phyloP scores from a whole-genome alignment of 2,797 vertebrate genomes.

The Peromyscus aztecus region DNA sequence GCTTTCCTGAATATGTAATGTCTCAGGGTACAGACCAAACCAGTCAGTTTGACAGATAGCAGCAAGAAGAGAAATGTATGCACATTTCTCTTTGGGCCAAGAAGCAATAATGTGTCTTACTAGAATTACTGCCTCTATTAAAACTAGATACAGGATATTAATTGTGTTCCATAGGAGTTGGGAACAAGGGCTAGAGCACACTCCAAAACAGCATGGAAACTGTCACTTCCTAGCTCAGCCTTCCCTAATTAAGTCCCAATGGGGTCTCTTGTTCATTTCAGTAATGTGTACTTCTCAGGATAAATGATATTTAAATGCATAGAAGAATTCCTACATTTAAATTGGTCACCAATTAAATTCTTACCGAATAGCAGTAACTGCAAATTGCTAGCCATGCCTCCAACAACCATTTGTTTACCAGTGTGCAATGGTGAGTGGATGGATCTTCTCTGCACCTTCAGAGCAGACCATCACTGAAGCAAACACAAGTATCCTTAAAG shows the following conservation, averaged over 20 bases:
- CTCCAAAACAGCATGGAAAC: conserved; percentile 79
- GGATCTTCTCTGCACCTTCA: background rate
- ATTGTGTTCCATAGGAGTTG: conserved; percentile 80
- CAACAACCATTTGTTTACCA: background rate
- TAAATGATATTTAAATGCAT: conserved; percentile 70
- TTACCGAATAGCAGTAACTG: background rate
- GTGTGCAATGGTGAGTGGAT: background rate
- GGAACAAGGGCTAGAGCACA: conserved; percentile 59
- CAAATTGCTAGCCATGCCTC: background rate
- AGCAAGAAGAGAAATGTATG: conserved; percentile 77
- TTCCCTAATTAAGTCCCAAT: conserved; percentile 86
- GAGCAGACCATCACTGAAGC: background rate
- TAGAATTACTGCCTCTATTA: conserved; percentile 84
- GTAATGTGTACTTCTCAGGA: conserved; percentile 72
- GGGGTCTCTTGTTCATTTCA: conserved; percentile 77
- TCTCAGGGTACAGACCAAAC: conserved; percentile 80
- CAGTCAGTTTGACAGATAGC: conserved; percentile 84
- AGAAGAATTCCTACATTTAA: conserved; percentile 50
- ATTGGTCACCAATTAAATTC: conserved; percentile 62
- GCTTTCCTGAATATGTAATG: conserved; percentile 81
- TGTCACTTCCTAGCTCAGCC: conserved; percentile 82
- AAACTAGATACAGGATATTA: conserved; percentile 83
- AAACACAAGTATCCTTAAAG: background rate
- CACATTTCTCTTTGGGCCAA: conserved; percentile 83
- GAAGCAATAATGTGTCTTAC: conserved; percentile 82